Base-by-base conservation (phyloP, 2,888 invertebrate species). In the Steromphala cineraria region DNA sequence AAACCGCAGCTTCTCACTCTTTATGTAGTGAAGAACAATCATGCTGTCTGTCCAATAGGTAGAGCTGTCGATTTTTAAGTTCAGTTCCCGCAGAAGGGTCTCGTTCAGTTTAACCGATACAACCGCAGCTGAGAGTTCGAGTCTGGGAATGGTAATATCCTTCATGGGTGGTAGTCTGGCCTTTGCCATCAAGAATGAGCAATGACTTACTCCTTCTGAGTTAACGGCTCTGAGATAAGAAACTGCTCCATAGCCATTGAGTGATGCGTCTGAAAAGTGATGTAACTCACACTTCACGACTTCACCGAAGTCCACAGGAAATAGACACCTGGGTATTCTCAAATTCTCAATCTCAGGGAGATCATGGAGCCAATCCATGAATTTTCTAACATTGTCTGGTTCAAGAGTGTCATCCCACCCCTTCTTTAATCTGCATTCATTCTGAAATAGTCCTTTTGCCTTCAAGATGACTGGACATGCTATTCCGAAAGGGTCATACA, bases 41-140 rank as follows among this genome's bases (percentile, higher is more conserved):
- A 28, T 78, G 46, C 75, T 76, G 21, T 80, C 80, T 24, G 80
- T 76, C 80, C 80, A 80, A 17, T 56, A 80, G 19, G n/a, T 19
- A 17, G 56, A 55, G 10, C 36, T 28, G 4, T 71, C n/a, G 28
- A 79, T 28, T 24, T 36, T 4, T n/a, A 79, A 2, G 3, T 19
- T 21, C 21, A 81, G 53, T 53, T 78, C 81, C 15, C 52, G 36
- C 4, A 3, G 19, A 40, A 81, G 67, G 21, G 75, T 4, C 19
- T 53, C 21, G 15, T 78, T 46, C 28, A 78, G 17, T 21, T 53
- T 67, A n/a, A n/a, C n/a, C n/a, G n/a, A n/a, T n/a, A n/a, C n/a
- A n/a, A n/a, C n/a, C 3, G 75, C 75, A 31, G 75, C 75, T 62
- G 75, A 53, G 8, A 80, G 67, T 62, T 75, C 56, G 17, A 80